Evolutionary conservation across 2,888 invertebrate species (phyloP).

Genomic region (Priocnemis perturbator): DNA sequence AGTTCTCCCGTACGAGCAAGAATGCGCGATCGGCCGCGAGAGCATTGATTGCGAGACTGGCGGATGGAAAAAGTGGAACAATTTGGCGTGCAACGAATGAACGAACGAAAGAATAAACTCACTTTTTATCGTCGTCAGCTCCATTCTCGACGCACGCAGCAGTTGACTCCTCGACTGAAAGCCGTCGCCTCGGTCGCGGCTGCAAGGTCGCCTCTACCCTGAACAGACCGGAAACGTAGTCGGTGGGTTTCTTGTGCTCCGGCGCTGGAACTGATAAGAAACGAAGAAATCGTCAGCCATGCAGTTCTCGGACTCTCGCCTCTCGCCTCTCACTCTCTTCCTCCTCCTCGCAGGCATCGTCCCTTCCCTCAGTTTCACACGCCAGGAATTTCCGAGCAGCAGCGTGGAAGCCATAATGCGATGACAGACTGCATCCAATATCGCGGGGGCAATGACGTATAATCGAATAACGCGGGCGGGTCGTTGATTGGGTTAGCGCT

Average conservation of each 20-base stretch:
- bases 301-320: neutral
- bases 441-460: slow-evolving; percentile 37
- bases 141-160: slow-evolving; percentile 60
- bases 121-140: slow-evolving; percentile 64
- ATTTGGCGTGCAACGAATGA: too few relatives aligned
- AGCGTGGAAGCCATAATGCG: slow-evolving; percentile 38
- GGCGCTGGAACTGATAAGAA: slow-evolving; percentile 79
- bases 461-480: slow-evolving; percentile 62
- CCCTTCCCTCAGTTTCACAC: slow-evolving; percentile 27
- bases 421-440: slow-evolving; percentile 30
- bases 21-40: too few relatives aligned
- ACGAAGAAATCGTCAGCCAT: slow-evolving; percentile 40
- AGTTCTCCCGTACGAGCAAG: too few relatives aligned
- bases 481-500: slow-evolving; percentile 66
- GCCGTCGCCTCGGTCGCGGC: slow-evolving; percentile 73
- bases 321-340: slow-evolving; percentile 8
- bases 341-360: slow-evolving; percentile 9
- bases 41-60: neutral
- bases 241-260: slow-evolving; percentile 82
- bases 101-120: slow-evolving; percentile 26
- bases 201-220: slow-evolving; percentile 78
- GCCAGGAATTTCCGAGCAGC: slow-evolving; percentile 29
- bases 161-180: slow-evolving; percentile 65
- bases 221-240: slow-evolving; percentile 83
- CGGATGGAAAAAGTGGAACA: slow-evolving; percentile 4